phyloP scores from a whole-genome alignment of 1,140 invertebrate genomes.

The Leucophenga varia region DNA sequence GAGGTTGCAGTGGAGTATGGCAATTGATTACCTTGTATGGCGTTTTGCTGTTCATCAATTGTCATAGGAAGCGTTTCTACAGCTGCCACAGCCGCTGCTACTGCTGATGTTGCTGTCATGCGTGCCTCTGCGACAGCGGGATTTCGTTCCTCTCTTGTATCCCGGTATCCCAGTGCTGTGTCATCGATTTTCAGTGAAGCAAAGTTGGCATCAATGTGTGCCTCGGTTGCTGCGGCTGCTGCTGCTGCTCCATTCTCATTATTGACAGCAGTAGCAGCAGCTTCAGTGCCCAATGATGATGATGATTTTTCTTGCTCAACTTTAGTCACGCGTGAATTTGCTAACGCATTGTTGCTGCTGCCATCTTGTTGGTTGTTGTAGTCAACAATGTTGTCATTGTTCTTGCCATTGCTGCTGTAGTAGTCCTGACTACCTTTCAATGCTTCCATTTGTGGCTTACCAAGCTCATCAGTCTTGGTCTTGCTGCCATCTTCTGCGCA shows the following conservation, averaged over 20 bases:
- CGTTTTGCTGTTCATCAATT: background rate
- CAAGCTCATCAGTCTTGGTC: constrained; percentile 18
- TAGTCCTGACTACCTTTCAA: background rate
- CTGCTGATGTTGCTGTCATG: constrained; percentile 24
- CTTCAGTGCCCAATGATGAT: too few species aligned
- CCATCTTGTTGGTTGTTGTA: too few species aligned
- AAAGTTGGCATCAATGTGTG: constrained; percentile 40
- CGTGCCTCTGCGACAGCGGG: background rate
- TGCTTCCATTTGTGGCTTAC: constrained; percentile 26
- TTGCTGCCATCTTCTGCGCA: background rate
- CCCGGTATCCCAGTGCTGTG: constrained; percentile 4
- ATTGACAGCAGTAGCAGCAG: constrained; percentile 33
- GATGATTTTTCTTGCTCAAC: constrained; percentile 50
- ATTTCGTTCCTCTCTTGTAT: background rate
- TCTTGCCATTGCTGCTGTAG: too few species aligned
- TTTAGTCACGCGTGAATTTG: constrained; percentile 49
- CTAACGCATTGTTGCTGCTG: constrained; percentile 26
- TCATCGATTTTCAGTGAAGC: constrained; percentile 48
- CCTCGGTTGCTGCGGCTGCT: constrained; percentile 16
- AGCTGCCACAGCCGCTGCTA: constrained; percentile 43
- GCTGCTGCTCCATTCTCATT: constrained; percentile 31
- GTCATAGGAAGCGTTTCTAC: constrained; percentile 4
- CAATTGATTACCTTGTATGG: constrained; percentile 9
- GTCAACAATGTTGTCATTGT: too few species aligned
- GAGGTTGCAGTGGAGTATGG: background rate